phyloP scores from a whole-genome alignment of 30 jellyfish, hydroid and myxozoan species.

The Hydractinia symbiolongicarpus region DNA sequence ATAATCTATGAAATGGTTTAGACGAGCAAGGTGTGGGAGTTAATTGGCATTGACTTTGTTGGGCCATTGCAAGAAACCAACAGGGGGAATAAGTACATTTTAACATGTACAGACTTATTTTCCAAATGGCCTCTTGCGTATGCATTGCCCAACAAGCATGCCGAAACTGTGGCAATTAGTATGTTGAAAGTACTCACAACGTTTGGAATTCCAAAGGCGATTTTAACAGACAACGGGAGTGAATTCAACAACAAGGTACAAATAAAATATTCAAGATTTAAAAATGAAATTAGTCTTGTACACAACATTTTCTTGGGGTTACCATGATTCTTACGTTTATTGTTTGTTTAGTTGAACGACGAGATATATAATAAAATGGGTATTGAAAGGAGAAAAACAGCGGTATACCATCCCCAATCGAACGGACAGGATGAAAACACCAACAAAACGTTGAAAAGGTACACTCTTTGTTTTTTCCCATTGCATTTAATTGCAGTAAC shows the following conservation, averaged over 20 bases:
- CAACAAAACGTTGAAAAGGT: background rate
- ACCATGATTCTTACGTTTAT: background rate
- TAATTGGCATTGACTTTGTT: background rate
- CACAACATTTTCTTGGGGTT: background rate
- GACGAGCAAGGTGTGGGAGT: background rate
- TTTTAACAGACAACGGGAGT: background rate
- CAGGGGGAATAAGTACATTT: background rate
- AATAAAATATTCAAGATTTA: background rate
- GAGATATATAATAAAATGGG: background rate
- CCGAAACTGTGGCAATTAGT: background rate
- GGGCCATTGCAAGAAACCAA: background rate
- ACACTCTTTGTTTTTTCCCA: too few species aligned
- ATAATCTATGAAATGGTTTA: background rate
- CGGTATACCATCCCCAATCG: constrained; percentile 2
- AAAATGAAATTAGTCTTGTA: background rate
- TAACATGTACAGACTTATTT: background rate
- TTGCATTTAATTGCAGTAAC: too few species aligned
- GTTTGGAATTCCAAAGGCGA: constrained; percentile 1
- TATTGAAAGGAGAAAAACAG: constrained; percentile 1
- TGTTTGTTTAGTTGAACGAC: background rate
- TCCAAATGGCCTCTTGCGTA: background rate
- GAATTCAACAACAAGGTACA: background rate
- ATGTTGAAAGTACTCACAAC: background rate
- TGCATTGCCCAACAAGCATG: background rate
- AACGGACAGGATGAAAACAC: constrained; percentile 1